These are phyloP conservation scores for Epinephelus lanceolatus DNA, from an alignment of 2,113 vertebrate species.

Conservation along the genomic window DNA sequence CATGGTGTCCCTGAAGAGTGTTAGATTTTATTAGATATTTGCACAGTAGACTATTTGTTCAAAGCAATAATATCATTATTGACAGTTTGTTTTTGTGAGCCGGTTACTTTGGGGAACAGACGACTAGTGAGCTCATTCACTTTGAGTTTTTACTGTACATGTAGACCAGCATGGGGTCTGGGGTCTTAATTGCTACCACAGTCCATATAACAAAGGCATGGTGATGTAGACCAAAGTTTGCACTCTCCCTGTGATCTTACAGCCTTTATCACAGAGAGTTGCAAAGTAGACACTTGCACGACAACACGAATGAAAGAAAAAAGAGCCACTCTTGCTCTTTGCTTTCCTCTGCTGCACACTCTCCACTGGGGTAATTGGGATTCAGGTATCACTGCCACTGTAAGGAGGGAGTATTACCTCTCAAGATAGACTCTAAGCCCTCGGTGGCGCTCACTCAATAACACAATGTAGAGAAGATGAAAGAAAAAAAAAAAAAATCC, in stretches of 20 bases:
- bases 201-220: neutral
- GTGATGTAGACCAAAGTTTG: neutral
- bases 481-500: slow-evolving; percentile 4
- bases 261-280: neutral
- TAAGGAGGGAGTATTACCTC: slow-evolving; percentile 64
- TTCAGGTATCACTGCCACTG: slow-evolving; percentile 66
- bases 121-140: neutral
- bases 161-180: neutral
- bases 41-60: neutral
- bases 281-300: neutral
- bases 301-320: neutral
- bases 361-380: slow-evolving; percentile 54
- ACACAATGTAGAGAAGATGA: slow-evolving; percentile 63
- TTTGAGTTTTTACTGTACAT: neutral
- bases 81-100: slow-evolving; percentile 13
- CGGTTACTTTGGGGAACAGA: neutral
- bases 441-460: slow-evolving; percentile 62
- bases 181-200: slow-evolving; percentile 7
- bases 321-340: neutral
- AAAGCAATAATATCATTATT: neutral
- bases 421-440: slow-evolving; percentile 65
- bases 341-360: slow-evolving; percentile 19
- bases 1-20: slow-evolving; percentile 7
- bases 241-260: neutral
- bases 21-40: slow-evolving; percentile 8